phyloP scores from a whole-genome alignment of 1,140 invertebrate genomes.

The Trissolcus basalis region DNA sequence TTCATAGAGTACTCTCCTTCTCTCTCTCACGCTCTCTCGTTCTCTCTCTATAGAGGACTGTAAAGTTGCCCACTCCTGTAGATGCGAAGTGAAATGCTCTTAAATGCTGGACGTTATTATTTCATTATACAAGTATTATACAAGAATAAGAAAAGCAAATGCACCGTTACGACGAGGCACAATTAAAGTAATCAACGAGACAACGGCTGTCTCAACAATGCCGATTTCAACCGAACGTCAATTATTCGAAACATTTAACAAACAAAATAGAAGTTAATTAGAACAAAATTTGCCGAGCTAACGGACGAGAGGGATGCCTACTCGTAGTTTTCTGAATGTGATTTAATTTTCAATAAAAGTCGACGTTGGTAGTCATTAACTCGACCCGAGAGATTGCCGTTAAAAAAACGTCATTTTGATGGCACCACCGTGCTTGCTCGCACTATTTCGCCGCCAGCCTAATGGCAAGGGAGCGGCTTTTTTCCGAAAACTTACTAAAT shows the following conservation, averaged over 20 bases:
- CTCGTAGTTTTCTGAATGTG: conserved; percentile 4
- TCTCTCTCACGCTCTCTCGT: conserved; percentile 8
- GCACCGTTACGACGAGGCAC: conserved; percentile 9
- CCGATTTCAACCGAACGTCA: conserved; percentile 1
- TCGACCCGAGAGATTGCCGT: background rate
- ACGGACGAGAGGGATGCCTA: background rate
- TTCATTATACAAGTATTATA: conserved; percentile 33
- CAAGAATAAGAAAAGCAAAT: conserved; percentile 36
- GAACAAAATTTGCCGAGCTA: too few relatives aligned
- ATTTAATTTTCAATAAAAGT: conserved; percentile 11
- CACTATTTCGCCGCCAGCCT: background rate
- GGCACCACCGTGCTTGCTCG: conserved; percentile 2
- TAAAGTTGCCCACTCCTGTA: conserved; percentile 23
- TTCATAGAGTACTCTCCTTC: conserved; percentile 26
- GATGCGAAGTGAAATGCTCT: conserved; percentile 38
- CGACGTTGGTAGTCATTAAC: conserved; percentile 6
- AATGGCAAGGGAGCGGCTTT: conserved; percentile 25
- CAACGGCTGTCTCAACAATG: conserved; percentile 3
- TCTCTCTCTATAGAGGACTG: background rate
- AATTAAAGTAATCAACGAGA: conserved; percentile 30
- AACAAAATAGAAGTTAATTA: conserved; percentile 6
- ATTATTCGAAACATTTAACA: conserved; percentile 11
- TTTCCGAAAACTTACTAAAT: conserved; percentile 44
- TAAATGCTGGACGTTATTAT: conserved; percentile 45
- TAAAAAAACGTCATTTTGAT: conserved; percentile 23